Conservation (phyloP, 2,888 invertebrate genomes). For the Balanococcus diminutus region DNA sequence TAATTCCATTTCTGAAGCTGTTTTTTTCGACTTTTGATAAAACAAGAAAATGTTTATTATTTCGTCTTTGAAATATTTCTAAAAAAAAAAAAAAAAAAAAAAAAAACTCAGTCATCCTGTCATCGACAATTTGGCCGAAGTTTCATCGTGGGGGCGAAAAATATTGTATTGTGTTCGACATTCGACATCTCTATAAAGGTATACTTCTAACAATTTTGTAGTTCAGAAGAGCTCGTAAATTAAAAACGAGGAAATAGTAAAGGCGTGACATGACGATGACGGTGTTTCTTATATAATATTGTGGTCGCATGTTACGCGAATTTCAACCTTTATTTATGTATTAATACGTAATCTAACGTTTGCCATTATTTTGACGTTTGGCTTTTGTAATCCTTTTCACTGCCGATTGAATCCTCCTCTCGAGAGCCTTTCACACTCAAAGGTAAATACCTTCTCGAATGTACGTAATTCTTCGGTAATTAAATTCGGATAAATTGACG, state of each 20-base stretch:
- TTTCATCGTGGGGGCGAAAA: neutral
- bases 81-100: neutral
- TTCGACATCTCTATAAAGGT: neutral
- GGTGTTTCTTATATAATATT: neutral
- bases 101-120: neutral
- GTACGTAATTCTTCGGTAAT: neutral
- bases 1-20: neutral
- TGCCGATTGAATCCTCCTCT: neutral
- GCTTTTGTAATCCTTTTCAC: neutral
- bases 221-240: neutral
- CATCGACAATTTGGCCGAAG: neutral
- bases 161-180: neutral
- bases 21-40: neutral
- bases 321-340: neutral
- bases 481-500: neutral
- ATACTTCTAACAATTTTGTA: neutral
- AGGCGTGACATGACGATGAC: neutral
- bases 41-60: neutral
- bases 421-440: neutral
- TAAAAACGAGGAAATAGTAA: neutral
- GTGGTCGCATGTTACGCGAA: neutral
- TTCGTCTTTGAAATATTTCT: neutral
- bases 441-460: too few species aligned
- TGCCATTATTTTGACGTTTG: neutral
- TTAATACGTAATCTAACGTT: neutral